Percentiles rank a stretch among this genome's conserved stretches.
Conservation (phyloP, 1,140 invertebrate genomes). For the Leptinotarsa defecta region DNA sequence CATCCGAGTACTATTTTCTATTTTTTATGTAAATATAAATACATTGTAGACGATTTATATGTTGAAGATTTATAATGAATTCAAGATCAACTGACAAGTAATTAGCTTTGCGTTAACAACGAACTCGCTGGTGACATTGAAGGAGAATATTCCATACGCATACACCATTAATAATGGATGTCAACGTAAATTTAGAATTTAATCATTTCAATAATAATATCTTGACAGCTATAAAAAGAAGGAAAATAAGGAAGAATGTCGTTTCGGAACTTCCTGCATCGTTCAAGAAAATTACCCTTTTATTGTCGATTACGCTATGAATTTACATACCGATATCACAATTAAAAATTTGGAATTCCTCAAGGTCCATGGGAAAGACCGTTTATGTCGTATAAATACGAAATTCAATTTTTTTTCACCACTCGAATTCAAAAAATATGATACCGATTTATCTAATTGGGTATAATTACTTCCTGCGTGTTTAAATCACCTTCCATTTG, state of each 20-base stretch:
- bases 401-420: too few relatives aligned
- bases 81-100: neutral
- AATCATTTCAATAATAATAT: constrained; percentile 7
- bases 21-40: neutral
- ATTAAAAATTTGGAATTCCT: neutral
- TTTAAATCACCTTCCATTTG: too few relatives aligned
- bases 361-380: neutral
- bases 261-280: constrained; percentile 5
- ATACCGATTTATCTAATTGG: too few relatives aligned
- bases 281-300: neutral
- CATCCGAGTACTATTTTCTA: neutral
- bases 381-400: neutral
- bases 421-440: too few relatives aligned
- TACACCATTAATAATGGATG: neutral
- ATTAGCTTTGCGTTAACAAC: constrained; percentile 5
- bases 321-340: neutral
- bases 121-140: neutral
- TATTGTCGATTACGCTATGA: neutral
- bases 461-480: too few relatives aligned
- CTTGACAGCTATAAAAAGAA: neutral
- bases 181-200: constrained; percentile 1
- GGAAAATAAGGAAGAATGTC: constrained; percentile 1
- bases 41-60: neutral
- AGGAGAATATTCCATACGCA: neutral
- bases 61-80: neutral